Evolutionary conservation across 2,888 invertebrate species (phyloP).

Genomic region (Ectobius pallidus): DNA sequence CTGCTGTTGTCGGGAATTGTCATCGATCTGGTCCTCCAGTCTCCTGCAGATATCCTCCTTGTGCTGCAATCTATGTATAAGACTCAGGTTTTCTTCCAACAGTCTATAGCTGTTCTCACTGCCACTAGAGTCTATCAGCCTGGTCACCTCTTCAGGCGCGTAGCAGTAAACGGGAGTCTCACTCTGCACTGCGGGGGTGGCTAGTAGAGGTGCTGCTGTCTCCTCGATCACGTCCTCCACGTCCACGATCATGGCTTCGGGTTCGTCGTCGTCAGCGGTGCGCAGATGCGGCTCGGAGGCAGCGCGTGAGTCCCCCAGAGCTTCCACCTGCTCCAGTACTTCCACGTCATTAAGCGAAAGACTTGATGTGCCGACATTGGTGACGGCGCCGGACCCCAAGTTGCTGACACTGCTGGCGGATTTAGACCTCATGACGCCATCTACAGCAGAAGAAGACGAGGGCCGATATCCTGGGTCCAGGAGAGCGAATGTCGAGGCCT

Average conservation of each 20-base stretch:
- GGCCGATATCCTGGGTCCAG: slow-evolving; percentile 62
- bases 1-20: slow-evolving; percentile 47
- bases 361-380: slow-evolving; percentile 72
- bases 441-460: no score
- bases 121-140: slow-evolving; percentile 51
- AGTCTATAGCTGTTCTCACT: slow-evolving; percentile 58
- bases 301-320: slow-evolving; percentile 48
- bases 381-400: slow-evolving; percentile 43
- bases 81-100: slow-evolving; percentile 57
- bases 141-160: slow-evolving; percentile 63
- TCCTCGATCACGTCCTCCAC: slow-evolving; percentile 81
- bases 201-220: slow-evolving; percentile 74
- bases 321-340: slow-evolving; percentile 55
- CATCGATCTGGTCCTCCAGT: slow-evolving; percentile 52
- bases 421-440: no score
- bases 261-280: slow-evolving; percentile 55
- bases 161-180: slow-evolving; percentile 77
- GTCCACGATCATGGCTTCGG: slow-evolving; percentile 79
- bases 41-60: slow-evolving; percentile 56
- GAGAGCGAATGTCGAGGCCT: slow-evolving; percentile 82
- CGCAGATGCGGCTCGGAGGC: slow-evolving; percentile 50
- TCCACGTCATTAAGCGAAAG: slow-evolving; percentile 75
- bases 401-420: slow-evolving; percentile 69
- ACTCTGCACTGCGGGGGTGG: slow-evolving; percentile 64
- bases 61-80: slow-evolving; percentile 55